Base-by-base conservation (phyloP, 2,797 vertebrate genomes). In the Megalops cyprinoides region DNA sequence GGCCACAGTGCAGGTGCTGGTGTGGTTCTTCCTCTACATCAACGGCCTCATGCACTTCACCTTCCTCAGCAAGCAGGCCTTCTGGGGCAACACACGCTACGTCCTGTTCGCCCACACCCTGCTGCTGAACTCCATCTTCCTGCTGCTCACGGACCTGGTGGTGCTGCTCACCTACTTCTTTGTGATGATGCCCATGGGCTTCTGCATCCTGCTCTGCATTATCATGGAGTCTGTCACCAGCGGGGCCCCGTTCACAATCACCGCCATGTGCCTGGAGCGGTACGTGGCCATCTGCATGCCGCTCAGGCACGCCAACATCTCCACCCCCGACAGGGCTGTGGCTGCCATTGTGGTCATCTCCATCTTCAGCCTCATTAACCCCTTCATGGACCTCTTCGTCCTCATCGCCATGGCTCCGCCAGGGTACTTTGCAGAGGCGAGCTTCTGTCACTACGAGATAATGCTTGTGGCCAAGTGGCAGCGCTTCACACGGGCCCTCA, bases 231-330 rank as follows among this genome's bases (percentile, higher is more conserved):
- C 56, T 23, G 74, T n/a, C 1, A 10, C 1, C 12, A 71, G n/a
- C 1, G 8, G 75, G 49, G 85, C 88, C 4, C 84, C 86, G 0
- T 37, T 84, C 14, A 86, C 87, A 7, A 85, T 89, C 25, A 79
- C 60, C n/a, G 85, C 83, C 37, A 89, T 89, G 86, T 89, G 88
- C 51, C 49, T 89, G 55, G 86, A 89, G 77, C 34, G 60, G 31
- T 77, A 86, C 1, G 87, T 86, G 53, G 87, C 87, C 55, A 88
- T 88, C 58, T 88, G 86, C 77, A 84, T 86, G 82, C 87, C 87
- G 0, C 78, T 89, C 20, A 79, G 84, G 42, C 85, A 88, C 7
- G 76, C 69, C 2, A 46, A 80, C 7, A 86, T 89, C 55, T 87
- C 87, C 23, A 85, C 84, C 1, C 75, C 82, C 2, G 74, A 76